Percentiles rank a stretch among this genome's conserved stretches.
Conservation (phyloP, 2,113 vertebrate genomes). For the Phoxinus phoxinus region DNA sequence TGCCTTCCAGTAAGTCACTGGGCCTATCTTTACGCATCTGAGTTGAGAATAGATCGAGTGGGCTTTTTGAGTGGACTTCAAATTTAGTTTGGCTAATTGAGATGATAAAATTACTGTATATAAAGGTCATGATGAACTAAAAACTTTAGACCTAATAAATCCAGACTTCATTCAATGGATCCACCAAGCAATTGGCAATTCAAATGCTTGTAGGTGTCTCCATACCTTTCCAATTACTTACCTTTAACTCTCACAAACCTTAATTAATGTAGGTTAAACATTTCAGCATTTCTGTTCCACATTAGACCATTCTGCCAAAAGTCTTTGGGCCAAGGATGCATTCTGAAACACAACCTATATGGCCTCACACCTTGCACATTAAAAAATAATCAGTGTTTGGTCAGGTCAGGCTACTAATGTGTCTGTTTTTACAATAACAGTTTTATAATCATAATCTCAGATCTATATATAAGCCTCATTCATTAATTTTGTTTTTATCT, state of each 20-base stretch:
- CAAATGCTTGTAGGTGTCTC: constrained; percentile 8
- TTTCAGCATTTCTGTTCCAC: background rate
- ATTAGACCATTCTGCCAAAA: constrained; percentile 1
- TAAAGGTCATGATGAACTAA: background rate
- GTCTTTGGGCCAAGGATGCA: constrained; percentile 17
- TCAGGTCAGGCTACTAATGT: background rate
- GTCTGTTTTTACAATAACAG: constrained; percentile 9
- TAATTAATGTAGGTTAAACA: background rate
- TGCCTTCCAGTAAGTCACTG: background rate
- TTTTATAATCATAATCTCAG: constrained; percentile 21
- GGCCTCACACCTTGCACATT: constrained; percentile 9
- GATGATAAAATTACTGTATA: background rate
- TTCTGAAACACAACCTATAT: background rate
- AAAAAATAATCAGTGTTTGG: background rate
- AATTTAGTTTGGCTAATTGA: background rate
- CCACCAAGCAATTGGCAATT: background rate
- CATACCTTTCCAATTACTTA: constrained; percentile 8
- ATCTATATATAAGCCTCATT: no score
- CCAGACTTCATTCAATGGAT: constrained; percentile 2
- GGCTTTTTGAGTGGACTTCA: no score
- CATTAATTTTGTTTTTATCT: constrained; percentile 7
- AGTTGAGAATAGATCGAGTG: no score
- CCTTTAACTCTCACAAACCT: background rate
- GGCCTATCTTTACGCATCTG: background rate
- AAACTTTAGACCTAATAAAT: background rate